phyloP scores from a whole-genome alignment of 2,888 invertebrate genomes.

The Phoenoteleia sp. region DNA sequence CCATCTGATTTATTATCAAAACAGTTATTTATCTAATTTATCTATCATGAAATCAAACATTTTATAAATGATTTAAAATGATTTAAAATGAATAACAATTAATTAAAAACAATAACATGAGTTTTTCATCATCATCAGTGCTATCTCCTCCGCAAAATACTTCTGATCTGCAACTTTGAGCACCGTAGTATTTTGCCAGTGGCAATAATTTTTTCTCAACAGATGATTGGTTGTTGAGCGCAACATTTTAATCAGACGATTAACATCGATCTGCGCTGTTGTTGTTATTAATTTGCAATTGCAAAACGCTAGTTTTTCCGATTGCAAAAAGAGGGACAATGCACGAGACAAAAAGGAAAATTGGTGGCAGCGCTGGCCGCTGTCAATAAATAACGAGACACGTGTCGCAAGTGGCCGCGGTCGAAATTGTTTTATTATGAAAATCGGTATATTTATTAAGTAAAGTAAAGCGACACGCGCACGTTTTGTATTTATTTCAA shows the following conservation, averaged over 20 bases:
- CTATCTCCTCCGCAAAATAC: too few relatives aligned
- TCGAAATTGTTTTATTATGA: conserved; percentile 62
- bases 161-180: too few relatives aligned
- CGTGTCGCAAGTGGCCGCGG: conserved; percentile 39
- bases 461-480: conserved; percentile 50
- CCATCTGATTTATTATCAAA: too few relatives aligned
- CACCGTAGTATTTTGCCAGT: neutral
- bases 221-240: conserved; percentile 37
- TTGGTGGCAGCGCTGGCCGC: neutral
- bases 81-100: too few relatives aligned
- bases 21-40: too few relatives aligned
- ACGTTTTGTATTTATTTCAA: conserved; percentile 64
- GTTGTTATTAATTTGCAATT: conserved; percentile 50
- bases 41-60: too few relatives aligned
- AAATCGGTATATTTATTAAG: conserved; percentile 56
- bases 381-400: conserved; percentile 46
- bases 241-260: conserved; percentile 19
- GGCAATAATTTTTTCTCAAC: neutral
- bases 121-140: too few relatives aligned
- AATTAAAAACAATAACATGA: too few relatives aligned
- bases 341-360: conserved; percentile 45
- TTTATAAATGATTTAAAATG: too few relatives aligned
- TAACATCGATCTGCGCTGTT: neutral
- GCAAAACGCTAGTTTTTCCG: conserved; percentile 12
- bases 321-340: conserved; percentile 19